Evolutionary conservation across 2,113 vertebrate genomes (phyloP).

Genomic region (Azemiops feae): DNA sequence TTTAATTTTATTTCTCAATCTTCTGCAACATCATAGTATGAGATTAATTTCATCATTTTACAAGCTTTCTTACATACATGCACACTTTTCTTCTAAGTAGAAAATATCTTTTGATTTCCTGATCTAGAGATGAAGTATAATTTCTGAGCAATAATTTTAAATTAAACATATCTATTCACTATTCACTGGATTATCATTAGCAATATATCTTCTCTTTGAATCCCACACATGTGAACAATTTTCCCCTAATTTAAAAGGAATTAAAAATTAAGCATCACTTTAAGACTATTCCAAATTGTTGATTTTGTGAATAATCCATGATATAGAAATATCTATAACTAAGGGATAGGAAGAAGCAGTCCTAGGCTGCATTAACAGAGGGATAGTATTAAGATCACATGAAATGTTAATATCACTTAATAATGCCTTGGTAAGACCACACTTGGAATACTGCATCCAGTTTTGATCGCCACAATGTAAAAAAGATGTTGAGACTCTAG

Average conservation of each 20-base stretch:
- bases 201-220: not conserved
- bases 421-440: too few species aligned
- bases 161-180: not conserved
- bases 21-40: not conserved
- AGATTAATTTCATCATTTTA: conserved; percentile 8
- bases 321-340: not conserved
- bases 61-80: not conserved
- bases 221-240: not conserved
- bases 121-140: not conserved
- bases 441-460: too few species aligned
- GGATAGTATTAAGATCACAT: too few species aligned
- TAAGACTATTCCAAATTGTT: not conserved
- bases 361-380: too few species aligned
- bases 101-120: conserved; percentile 1
- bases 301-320: not conserved
- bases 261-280: not conserved
- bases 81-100: conserved; percentile 11
- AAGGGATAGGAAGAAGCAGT: not conserved
- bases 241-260: not conserved
- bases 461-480: too few species aligned
- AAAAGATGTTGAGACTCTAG: too few species aligned
- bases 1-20: conserved; percentile 7
- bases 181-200: not conserved
- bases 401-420: too few species aligned
- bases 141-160: conserved; percentile 15